Evolutionary conservation across 2,888 invertebrate species (phyloP), one percentile per base, ranked within the genome.

Genomic region (Chloroclystis v-ata): DNA sequence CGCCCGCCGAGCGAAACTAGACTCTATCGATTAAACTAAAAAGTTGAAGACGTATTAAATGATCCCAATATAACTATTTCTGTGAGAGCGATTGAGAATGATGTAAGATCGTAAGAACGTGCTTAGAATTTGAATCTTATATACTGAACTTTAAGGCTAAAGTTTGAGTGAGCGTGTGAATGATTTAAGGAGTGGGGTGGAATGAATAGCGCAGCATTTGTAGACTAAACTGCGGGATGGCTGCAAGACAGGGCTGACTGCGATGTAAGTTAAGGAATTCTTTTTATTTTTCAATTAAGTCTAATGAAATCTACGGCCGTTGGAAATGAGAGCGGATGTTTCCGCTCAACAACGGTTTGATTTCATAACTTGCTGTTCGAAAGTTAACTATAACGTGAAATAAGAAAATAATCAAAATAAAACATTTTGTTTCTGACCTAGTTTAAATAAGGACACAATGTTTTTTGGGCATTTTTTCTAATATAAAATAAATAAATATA

Each of bases 221-320:
- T 75, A 71, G 76, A 78, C 69, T 80, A 75, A 78, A 77, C 76
- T 78, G 73, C 56, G 67, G 72, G 71, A 71, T 72, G 69, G 72
- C 72, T 67, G 67, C 65, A 63, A 75, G 75, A 76, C 69, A 67
- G 60, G 46, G 48, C 72, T 71, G 72, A 72, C 75, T 73, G 75
- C 74, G 66, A 67, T 72, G 75, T 77, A 74, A 76, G 78, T 79
- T 74, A 77, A 71, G 65, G 73, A 74, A 78, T 77, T 72, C 74
- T 73, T 78, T 74, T 77, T 75, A 76, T 76, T 79, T 78, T 76
- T 78, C 77, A 80, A 80, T 79, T 78, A 78, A 71, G 64, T 75
- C 65, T 74, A 78, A 77, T 79, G 78, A 75, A 80, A 78, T 72
- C 67, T 71, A 72, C 58, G 57, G 60, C 53, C 52, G 54, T 59